phyloP scores from a whole-genome alignment of 2,797 vertebrate species.

The Moxostoma hubbsi region DNA sequence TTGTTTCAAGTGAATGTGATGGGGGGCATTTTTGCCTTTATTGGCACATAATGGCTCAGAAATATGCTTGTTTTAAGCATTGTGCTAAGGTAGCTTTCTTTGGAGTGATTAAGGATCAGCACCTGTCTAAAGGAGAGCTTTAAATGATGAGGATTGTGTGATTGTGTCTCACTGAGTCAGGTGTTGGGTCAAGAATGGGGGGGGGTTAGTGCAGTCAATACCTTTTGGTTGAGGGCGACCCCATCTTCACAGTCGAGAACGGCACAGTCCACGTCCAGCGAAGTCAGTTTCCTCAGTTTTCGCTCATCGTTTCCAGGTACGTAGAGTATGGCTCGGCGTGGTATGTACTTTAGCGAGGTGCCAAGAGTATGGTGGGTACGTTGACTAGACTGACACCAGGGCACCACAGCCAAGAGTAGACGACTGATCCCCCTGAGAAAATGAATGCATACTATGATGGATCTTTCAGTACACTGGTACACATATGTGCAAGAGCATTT shows the following conservation, averaged over 20 bases:
- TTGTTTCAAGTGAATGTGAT: conserved; percentile 80
- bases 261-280: conserved; percentile 89
- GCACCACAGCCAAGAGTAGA: conserved; percentile 62
- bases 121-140: conserved; percentile 71
- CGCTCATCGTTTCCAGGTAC: conserved; percentile 94
- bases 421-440: conserved; percentile 66
- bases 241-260: conserved; percentile 98
- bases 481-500: no score
- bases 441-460: conserved; percentile 48
- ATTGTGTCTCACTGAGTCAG: conserved; percentile 38
- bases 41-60: conserved; percentile 74
- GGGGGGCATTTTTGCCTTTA: conserved; percentile 73
- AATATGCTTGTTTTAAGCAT: conserved; percentile 80
- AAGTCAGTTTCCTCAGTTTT: conserved; percentile 90
- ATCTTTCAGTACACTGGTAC: no score
- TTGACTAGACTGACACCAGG: conserved; percentile 55
- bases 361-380: conserved; percentile 70
- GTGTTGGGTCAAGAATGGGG: conserved; percentile 26
- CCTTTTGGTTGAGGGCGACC: conserved; percentile 94
- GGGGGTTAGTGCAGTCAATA: conserved; percentile 60
- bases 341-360: conserved; percentile 82
- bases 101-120: conserved; percentile 73
- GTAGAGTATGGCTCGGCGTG: conserved; percentile 93
- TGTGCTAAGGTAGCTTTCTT: conserved; percentile 78
- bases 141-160: conserved; percentile 43